These are phyloP conservation scores for Pachycephala philippinensis DNA, from an alignment of 2,113 vertebrate genomes.

Conservation along the genomic window DNA sequence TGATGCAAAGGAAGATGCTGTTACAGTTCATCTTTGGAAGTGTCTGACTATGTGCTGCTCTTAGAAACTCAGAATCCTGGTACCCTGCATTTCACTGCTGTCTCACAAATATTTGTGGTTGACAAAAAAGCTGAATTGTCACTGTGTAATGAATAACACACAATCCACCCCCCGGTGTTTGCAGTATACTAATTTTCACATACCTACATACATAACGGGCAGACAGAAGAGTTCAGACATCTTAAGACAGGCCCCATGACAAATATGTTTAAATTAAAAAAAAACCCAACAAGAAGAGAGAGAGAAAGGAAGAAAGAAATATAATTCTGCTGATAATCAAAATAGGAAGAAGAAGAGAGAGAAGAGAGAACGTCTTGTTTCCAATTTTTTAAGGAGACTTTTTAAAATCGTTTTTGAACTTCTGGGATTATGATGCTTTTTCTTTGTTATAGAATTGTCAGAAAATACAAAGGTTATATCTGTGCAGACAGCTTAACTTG, in stretches of 20 bases:
- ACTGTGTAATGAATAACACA: neutral
- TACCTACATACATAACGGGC: neutral
- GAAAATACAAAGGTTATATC: conserved; percentile 21
- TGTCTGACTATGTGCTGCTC: neutral
- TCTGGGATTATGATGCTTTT: neutral
- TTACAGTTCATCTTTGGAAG: neutral
- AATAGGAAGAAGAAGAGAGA: neutral
- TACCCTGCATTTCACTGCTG: neutral
- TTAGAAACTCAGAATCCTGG: neutral
- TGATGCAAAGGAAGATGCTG: neutral
- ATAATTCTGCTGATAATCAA: neutral
- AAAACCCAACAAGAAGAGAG: neutral
- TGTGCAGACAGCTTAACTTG: conserved; percentile 16
- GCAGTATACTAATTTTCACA: neutral
- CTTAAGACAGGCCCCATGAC: neutral
- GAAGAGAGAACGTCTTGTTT: neutral
- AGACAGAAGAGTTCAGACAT: neutral
- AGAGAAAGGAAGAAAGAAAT: neutral
- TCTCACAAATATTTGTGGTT: neutral
- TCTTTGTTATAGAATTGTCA: conserved; percentile 23
- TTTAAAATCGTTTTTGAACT: neutral
- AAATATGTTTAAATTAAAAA: neutral
- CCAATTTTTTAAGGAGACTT: neutral
- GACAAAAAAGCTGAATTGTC: neutral
- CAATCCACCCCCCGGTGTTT: neutral